Evolutionary conservation across 1,140 invertebrate genomes (phyloP).

Genomic region (Popillia japonica): DNA sequence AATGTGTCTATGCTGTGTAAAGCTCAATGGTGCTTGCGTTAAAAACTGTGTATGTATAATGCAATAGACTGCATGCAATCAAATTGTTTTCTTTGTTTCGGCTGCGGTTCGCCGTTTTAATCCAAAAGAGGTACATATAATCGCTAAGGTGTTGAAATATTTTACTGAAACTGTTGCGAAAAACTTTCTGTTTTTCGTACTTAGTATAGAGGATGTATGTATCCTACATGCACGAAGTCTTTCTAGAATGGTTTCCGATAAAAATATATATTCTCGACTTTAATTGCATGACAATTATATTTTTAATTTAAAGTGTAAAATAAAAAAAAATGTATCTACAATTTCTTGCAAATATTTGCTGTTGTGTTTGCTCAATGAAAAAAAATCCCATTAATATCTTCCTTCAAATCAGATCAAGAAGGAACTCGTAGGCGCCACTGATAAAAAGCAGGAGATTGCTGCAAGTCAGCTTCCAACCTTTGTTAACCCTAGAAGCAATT

Average conservation of each 20-base stretch:
- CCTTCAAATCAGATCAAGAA: background rate
- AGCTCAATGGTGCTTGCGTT: background rate
- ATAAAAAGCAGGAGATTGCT: background rate
- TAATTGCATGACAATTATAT: too few species aligned
- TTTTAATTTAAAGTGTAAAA: too few species aligned
- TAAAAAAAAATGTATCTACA: too few species aligned
- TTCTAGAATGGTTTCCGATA: too few species aligned
- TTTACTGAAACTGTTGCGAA: background rate
- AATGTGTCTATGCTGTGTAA: background rate
- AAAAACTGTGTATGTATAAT: background rate
- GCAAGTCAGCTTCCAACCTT: background rate
- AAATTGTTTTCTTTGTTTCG: background rate
- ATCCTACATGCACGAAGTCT: too few species aligned
- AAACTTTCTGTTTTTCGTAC: background rate
- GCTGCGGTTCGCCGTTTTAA: too few species aligned
- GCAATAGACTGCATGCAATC: background rate
- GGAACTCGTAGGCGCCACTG: background rate
- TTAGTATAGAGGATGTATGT: too few species aligned
- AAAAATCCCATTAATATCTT: background rate
- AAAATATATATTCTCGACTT: too few species aligned
- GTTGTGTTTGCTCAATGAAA: background rate
- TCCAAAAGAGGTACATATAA: too few species aligned
- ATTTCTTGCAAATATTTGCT: background rate
- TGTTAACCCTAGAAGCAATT: slow-evolving; percentile 12
- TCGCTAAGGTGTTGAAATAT: background rate